Evolutionary conservation across 2,113 vertebrate species (phyloP), one percentile per base, ranked within the genome.

Genomic region (Lampris incognitus): DNA sequence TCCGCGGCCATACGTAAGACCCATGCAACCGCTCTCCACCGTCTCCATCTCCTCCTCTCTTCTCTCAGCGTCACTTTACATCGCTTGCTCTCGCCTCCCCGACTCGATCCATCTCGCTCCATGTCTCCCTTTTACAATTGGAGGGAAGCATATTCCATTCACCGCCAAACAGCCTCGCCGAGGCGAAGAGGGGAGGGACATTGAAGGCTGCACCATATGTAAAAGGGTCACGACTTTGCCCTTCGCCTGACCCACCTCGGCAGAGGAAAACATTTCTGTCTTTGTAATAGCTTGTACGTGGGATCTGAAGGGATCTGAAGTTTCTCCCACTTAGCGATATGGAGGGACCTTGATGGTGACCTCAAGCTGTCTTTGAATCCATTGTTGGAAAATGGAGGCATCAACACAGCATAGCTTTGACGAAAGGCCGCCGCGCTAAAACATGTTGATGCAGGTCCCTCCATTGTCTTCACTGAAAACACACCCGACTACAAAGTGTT

Each of bases 301-400:
- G 66, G 52, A 84, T 80, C 66, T 76, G 73, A 89, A 87, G 9
- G 66, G 52, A 84, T 80, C 66, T 76, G 73, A 89, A 87, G 82
- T 84, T 79, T 85, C 68, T 86, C 86, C 76, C 83, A 59, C 72
- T 78, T 67, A 59, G 65, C 54, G 2, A 72, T 0, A 70, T 59
- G 41, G 54, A 36, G 55, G 51, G 82, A 89, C 91, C 89, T 89
- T 87, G 83, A 87, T 86, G 80, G 52, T 8, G 59, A 86, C 85
- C 84, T 13, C 24, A 41, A n/a, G 10, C 8, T 3, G 50, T 52
- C 2, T 80, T 78, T 82, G 67, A 68, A 42, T 78, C 4, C 4
- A 49, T 54, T 9, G n/a, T 59, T 2, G 11, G 49, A 56, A 66
- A 88, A 91, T 2, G 78, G 55, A 78, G 65, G 72, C 1, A 66